Base-by-base conservation (phyloP, 2,888 invertebrate genomes). In the Epistrophe grossulariae region DNA sequence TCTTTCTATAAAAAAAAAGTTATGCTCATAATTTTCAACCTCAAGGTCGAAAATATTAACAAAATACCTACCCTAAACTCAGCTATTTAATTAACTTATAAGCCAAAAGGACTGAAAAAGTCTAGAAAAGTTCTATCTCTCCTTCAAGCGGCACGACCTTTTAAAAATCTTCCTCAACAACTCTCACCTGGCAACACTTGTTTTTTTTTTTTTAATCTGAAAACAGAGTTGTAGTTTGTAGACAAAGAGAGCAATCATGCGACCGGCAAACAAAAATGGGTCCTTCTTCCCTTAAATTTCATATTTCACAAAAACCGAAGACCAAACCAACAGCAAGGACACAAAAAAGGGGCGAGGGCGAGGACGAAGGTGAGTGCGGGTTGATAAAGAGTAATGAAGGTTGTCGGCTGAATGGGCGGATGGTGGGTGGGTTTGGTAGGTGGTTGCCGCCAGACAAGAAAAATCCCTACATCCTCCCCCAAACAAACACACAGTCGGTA, bases 371-470 rank as follows among this genome's bases (percentile, higher is more conserved):
- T 2, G n/a, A 60, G 68, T 24, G 50, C 50, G 70, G 40, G 24
- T 40, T 70, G 40, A 38, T 24, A n/a, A 40, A 70, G 17, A 50
- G 50, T 50, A 68, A 68, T 68, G 68, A 50, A 55, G 55, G 28
- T 62, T 62, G 62, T 43, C 43, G 62, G 62, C 1, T 35, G 15
- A 62, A 57, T 40, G 17, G 62, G 45, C 15, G 55, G 28, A 31
- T 13, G 17, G 50, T 73, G 60, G 59, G n/a, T 31, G 40, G 38
- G 60, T 13, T 50, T 10, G 70, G 64, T 24, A 81, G 59, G 50
- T 59, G 59, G 50, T 59, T 74, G 85, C 85, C 85, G 82, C 78
- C 82, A 85, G 85, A 85, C 85, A 85, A 82, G 64, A 78, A 74
- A 78, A 78, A 64, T 71, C 50, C 57, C 52, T 28, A 40, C 77